phyloP scores from a whole-genome alignment of 2,888 invertebrate species.

The Hecatera dysodea region DNA sequence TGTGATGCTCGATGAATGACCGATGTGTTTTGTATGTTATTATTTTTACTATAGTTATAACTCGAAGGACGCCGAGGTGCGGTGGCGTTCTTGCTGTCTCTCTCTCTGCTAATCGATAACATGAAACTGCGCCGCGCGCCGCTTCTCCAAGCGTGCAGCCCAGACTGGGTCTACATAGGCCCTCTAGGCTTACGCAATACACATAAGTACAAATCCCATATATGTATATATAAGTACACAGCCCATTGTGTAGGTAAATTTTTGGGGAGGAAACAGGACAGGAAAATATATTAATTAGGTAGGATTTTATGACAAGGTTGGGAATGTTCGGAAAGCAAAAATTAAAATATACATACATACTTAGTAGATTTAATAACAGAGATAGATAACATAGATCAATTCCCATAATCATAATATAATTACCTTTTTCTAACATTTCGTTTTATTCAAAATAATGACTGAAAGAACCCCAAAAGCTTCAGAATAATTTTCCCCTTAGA shows the following conservation, averaged over 20 bases:
- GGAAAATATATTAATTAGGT: too few species aligned
- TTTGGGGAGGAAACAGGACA: too few species aligned
- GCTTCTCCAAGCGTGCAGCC: background rate
- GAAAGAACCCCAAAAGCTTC: background rate
- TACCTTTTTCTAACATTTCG: too few species aligned
- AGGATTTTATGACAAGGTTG: too few species aligned
- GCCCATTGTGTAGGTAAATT: background rate
- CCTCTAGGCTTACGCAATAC: background rate
- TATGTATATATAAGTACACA: too few species aligned
- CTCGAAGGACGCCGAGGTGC: background rate
- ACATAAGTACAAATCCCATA: too few species aligned
- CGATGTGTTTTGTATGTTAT: background rate
- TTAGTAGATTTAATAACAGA: too few species aligned
- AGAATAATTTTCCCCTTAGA: background rate
- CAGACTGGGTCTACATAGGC: background rate
- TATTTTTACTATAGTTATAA: background rate
- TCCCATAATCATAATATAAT: too few species aligned
- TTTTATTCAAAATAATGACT: too few species aligned
- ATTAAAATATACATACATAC: too few species aligned
- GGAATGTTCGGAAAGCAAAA: too few species aligned
- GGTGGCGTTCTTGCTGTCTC: background rate
- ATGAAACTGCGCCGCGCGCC: background rate
- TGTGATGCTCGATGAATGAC: background rate
- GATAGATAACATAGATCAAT: too few species aligned
- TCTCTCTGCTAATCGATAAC: constrained; percentile 2